phyloP scores from a whole-genome alignment of 2,888 invertebrate genomes.

The Adelognathus sp. region DNA sequence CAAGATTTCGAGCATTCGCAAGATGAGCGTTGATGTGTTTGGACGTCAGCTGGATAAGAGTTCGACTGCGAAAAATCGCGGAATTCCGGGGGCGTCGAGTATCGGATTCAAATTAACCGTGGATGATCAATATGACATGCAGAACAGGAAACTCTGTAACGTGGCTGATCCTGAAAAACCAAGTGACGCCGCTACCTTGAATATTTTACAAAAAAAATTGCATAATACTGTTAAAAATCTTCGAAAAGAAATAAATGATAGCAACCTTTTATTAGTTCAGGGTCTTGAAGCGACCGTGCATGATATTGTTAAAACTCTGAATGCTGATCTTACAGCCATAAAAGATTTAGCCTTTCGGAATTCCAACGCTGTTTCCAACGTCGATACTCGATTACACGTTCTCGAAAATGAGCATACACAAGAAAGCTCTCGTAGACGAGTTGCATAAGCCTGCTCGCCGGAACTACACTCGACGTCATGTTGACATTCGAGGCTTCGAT shows the following conservation, averaged over 20 bases:
- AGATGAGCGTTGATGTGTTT: constrained; percentile 36
- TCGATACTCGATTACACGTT: not conserved
- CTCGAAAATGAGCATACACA: not conserved
- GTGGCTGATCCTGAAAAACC: constrained; percentile 6
- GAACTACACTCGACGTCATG: constrained; percentile 27
- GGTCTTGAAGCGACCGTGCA: not conserved
- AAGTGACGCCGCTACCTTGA: constrained; percentile 30
- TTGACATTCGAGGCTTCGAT: constrained; percentile 68
- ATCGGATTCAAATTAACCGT: constrained; percentile 26
- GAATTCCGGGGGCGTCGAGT: not conserved
- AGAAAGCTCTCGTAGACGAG: constrained; percentile 9
- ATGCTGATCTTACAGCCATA: not conserved
- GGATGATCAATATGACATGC: constrained; percentile 45
- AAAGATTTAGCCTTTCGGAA: not conserved
- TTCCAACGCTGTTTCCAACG: not conserved
- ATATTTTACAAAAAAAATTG: not conserved
- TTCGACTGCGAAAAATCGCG: constrained; percentile 2
- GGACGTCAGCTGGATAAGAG: constrained; percentile 16
- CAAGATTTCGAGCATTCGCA: not conserved
- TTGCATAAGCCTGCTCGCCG: constrained; percentile 37
- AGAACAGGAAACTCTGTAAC: constrained; percentile 44
- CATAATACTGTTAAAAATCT: not conserved
- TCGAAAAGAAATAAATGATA: constrained; percentile 1
- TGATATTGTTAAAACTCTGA: not conserved
- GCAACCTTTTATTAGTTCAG: not conserved